Evolutionary conservation across 2,888 invertebrate species (phyloP).

Genomic region (Dynastes hyllus): DNA sequence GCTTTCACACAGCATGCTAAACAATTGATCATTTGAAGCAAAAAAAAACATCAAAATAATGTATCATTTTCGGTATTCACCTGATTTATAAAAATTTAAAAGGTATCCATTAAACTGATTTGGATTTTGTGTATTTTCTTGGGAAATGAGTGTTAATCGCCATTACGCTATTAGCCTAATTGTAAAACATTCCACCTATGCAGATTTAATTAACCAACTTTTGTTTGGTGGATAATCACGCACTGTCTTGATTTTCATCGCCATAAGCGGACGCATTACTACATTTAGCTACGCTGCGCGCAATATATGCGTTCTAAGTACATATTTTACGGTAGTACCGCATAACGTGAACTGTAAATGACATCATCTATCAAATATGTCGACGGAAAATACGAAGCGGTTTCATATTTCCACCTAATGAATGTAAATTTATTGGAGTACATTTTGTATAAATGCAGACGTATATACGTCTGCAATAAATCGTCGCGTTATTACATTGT

Average conservation of each 20-base stretch:
- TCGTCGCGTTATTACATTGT: background rate
- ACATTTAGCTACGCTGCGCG: background rate
- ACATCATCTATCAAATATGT: constrained; percentile 19
- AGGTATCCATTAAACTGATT: no score
- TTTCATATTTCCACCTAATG: constrained; percentile 17
- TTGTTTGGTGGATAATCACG: background rate
- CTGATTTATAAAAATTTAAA: no score
- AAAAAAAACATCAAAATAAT: no score
- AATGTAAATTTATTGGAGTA: constrained; percentile 23
- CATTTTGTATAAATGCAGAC: background rate
- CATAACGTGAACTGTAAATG: constrained; percentile 15
- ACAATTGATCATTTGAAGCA: no score
- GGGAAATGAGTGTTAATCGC: background rate
- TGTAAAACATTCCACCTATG: background rate
- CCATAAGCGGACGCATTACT: background rate
- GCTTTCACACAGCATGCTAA: no score
- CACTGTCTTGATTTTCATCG: background rate
- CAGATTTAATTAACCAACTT: background rate
- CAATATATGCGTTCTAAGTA: background rate
- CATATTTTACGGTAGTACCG: constrained; percentile 1
- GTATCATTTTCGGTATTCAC: no score
- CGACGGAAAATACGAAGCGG: constrained; percentile 17
- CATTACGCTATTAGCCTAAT: no score
- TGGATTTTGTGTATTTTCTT: background rate
- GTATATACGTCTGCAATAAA: background rate